These are phyloP conservation scores for Channa argus DNA, from an alignment of 2,113 vertebrate species.

Conservation along the genomic window DNA sequence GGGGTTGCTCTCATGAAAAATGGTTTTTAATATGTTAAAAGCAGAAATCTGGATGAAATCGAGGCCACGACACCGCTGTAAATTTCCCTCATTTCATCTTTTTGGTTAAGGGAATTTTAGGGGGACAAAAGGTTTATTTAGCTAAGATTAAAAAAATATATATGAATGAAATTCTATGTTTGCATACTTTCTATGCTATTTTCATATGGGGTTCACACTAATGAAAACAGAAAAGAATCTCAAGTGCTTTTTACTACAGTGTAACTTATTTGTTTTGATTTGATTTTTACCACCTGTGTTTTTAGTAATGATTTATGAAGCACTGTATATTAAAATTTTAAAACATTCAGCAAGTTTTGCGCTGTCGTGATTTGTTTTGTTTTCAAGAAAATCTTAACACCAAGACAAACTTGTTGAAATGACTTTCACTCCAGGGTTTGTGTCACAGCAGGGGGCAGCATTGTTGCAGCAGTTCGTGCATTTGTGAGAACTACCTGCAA, in stretches of 20 bases:
- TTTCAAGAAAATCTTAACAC: not conserved
- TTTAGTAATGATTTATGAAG: conserved; percentile 79
- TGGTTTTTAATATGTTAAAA: conserved; percentile 33
- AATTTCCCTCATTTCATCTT: conserved; percentile 66
- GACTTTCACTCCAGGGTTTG: too few relatives aligned
- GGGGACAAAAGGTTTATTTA: conserved; percentile 75
- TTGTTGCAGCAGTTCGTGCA: not conserved
- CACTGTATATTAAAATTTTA: conserved; percentile 83
- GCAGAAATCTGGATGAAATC: conserved; percentile 35
- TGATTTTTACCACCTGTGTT: conserved; percentile 82
- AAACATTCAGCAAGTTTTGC: conserved; percentile 45
- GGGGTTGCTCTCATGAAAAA: conserved; percentile 29
- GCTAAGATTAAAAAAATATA: conserved; percentile 75
- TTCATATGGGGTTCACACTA: conserved; percentile 86
- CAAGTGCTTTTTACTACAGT: conserved; percentile 85
- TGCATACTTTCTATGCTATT: conserved; percentile 87
- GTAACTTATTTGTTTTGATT: conserved; percentile 85
- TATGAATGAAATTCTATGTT: conserved; percentile 76
- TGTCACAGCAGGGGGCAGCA: conserved; percentile 43
- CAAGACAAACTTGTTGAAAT: not conserved
- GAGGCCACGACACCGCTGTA: conserved; percentile 58
- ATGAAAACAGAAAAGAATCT: conserved; percentile 76
- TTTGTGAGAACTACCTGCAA: not conserved
- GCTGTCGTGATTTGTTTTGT: not conserved
- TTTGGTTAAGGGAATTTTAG: conserved; percentile 73